Conservation (phyloP, 2,888 invertebrate genomes). For the Steinernema hermaphroditum region DNA sequence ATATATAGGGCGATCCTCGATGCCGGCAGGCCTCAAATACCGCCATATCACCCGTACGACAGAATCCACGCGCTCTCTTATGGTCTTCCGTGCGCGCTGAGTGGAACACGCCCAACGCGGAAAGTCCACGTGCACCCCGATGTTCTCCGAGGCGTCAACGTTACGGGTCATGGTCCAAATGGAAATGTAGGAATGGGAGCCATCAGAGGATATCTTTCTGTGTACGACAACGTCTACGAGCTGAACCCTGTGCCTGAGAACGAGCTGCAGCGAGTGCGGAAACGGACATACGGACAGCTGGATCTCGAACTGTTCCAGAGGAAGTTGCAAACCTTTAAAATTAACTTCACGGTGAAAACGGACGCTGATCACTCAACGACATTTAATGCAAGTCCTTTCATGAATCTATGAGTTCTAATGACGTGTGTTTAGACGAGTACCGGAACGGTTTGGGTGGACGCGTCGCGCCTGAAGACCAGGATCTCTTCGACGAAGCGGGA, state of each 20-base stretch:
- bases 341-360: not conserved
- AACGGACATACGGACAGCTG: not conserved
- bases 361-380: not conserved
- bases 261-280: constrained; percentile 3
- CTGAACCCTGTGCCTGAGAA: constrained; percentile 37
- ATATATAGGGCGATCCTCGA: not conserved
- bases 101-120: no score
- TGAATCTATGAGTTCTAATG: no score
- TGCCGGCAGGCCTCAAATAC: not conserved
- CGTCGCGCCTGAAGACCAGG: not conserved
- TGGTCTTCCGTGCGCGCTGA: not conserved
- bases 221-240: constrained; percentile 54
- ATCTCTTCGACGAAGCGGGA: not conserved
- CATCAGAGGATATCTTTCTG: constrained; percentile 50
- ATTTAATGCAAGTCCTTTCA: no score
- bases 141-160: constrained; percentile 34
- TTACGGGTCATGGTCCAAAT: constrained; percentile 22
- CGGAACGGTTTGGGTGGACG: constrained; percentile 25
- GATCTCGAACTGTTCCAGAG: constrained; percentile 14
- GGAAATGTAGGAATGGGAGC: constrained; percentile 44
- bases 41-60: not conserved
- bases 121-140: constrained; percentile 24
- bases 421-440: not conserved
- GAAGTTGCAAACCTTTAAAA: not conserved
- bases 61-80: not conserved